Evolutionary conservation across 2,113 vertebrate genomes (phyloP).

Genomic region (Sebastes schlegelii): DNA sequence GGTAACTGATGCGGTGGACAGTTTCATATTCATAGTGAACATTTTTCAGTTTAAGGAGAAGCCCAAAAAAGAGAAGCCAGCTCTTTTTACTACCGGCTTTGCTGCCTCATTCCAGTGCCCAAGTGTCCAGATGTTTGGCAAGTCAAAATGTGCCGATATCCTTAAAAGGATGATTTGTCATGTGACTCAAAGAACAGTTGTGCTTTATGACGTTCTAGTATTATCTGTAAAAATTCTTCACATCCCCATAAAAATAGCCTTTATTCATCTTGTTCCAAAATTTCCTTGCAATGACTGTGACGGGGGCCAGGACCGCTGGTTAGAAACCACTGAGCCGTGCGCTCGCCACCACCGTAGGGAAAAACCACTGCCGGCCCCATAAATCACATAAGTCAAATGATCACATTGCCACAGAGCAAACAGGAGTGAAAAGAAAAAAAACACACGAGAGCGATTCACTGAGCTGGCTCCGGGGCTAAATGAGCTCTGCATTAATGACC

Average conservation of each 20-base stretch:
- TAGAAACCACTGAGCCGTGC: conserved; percentile 23
- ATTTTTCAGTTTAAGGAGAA: conserved; percentile 5
- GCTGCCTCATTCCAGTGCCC: conserved; percentile 4
- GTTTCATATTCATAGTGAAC: conserved; percentile 21
- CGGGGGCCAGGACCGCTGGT: neutral
- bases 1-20: neutral
- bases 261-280: neutral
- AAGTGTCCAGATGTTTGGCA: conserved; percentile 56
- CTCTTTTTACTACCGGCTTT: neutral
- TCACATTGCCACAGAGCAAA: conserved; percentile 26
- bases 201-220: neutral
- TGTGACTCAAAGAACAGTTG: neutral
- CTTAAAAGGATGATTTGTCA: neutral
- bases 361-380: conserved; percentile 9
- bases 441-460: conserved; percentile 1
- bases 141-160: conserved; percentile 13
- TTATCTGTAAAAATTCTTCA: conserved; percentile 6
- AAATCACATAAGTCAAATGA: conserved; percentile 46
- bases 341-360: neutral
- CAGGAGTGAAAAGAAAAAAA: conserved; percentile 8
- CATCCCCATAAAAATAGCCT: neutral
- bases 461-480: conserved; percentile 37
- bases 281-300: neutral
- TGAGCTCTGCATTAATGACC: conserved; percentile 52
- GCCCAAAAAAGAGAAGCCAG: no score